A percentile compares a stretch with the other conserved stretches of the same genome.
These are phyloP conservation scores for Tetramorium alpestre DNA, from an alignment of 1,140 invertebrate species.

Conservation along the genomic window DNA sequence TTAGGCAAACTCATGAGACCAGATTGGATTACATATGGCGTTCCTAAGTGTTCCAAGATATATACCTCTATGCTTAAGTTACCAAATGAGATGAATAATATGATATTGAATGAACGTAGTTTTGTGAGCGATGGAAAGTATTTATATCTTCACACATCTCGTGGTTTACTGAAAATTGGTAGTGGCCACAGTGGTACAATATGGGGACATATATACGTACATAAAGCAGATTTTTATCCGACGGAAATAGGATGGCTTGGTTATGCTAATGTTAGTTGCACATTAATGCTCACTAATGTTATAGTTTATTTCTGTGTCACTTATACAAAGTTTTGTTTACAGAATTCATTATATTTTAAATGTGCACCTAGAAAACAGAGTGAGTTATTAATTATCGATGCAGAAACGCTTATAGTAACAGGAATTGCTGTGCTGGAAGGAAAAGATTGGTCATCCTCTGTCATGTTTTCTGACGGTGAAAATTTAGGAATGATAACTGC, in stretches of 20 bases:
- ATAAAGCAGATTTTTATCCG: conserved; percentile 93
- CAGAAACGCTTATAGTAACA: conserved; percentile 87
- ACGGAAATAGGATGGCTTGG: conserved; percentile 93
- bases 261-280: conserved; percentile 91
- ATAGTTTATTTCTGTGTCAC: not conserved
- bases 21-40: conserved; percentile 95
- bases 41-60: conserved; percentile 92
- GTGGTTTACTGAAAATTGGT: conserved; percentile 94
- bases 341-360: conserved; percentile 88
- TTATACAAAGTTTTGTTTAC: conserved; percentile 50
- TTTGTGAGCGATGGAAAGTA: conserved; percentile 93
- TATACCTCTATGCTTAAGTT: conserved; percentile 89
- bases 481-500: conserved; percentile 92
- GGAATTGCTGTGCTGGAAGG: conserved; percentile 89
- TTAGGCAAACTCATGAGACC: conserved; percentile 93
- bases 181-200: conserved; percentile 96
- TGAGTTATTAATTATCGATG: conserved; percentile 88
- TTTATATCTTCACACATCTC: conserved; percentile 91
- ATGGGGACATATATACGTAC: conserved; percentile 93
- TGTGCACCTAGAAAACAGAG: conserved; percentile 86
- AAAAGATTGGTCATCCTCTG: conserved; percentile 88
- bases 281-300: conserved; percentile 11
- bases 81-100: conserved; percentile 85
- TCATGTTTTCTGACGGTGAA: conserved; percentile 95
- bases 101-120: conserved; percentile 87